A percentile compares a stretch with the other conserved stretches of the same genome.
These are phyloP conservation scores for zebrafish (Danio rerio) DNA, from an alignment of 2,113 vertebrate species.

Conservation along the genomic window GRCz12tu NC_133183.1:29382001-29382500, in stretches of 20 bases:
- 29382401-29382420: not conserved
- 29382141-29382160: no score
- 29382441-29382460: slow-evolving; percentile 43
- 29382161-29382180: not conserved
- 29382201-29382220: not conserved
- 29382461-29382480: slow-evolving; percentile 49
- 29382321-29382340: no score
- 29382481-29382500: slow-evolving; percentile 39
- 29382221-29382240: not conserved
- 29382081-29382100: no score
- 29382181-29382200: not conserved
- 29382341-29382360: not conserved
- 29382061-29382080: no score
- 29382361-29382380: not conserved
- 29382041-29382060: no score
- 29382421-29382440: not conserved
- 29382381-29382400: not conserved
- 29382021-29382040: no score
- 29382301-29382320: not conserved
- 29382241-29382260: no score
- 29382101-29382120: not conserved
- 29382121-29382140: not conserved
- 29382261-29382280: not conserved
- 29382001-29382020: no score
- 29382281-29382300: not conserved